A percentile compares a stretch with the other conserved stretches of the same genome.
Evolutionary conservation across 2,888 invertebrate genomes (phyloP).

Genomic region (Gerris lacustris): DNA sequence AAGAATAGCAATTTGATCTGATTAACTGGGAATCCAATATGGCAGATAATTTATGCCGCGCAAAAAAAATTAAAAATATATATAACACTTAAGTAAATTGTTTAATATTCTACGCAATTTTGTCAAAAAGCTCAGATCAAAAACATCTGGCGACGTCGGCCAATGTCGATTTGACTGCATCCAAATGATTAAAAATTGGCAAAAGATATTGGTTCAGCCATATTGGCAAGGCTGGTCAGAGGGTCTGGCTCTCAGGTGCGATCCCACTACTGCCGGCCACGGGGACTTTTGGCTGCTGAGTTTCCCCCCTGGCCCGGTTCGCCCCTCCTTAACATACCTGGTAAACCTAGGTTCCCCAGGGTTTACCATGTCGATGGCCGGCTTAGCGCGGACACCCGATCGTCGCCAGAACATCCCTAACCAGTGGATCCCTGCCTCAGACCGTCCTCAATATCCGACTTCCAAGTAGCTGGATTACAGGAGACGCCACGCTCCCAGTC

Average conservation of each 20-base stretch:
- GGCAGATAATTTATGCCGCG: too few relatives aligned
- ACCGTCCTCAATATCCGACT: conserved; percentile 80
- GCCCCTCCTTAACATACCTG: conserved; percentile 95
- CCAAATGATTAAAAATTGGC: background rate
- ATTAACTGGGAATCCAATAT: too few relatives aligned
- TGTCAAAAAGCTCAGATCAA: too few relatives aligned
- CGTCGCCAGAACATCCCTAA: conserved; percentile 55
- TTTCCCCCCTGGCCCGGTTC: conserved; percentile 98
- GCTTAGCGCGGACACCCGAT: conserved; percentile 94
- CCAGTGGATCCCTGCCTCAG: conserved; percentile 75
- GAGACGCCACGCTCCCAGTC: conserved; percentile 67
- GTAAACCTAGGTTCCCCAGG: conserved; percentile 67
- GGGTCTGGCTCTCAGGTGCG: conserved; percentile 90
- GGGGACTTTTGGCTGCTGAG: conserved; percentile 99
- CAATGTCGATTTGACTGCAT: too few relatives aligned
- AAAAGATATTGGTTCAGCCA: conserved; percentile 48
- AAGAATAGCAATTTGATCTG: too few relatives aligned
- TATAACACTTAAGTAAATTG: too few relatives aligned
- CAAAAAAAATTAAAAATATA: too few relatives aligned
- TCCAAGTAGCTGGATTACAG: conserved; percentile 97
- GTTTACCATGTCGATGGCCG: conserved; percentile 89
- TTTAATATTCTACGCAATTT: too few relatives aligned
- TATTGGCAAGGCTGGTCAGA: conserved; percentile 75
- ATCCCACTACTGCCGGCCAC: conserved; percentile 97
- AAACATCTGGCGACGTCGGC: too few relatives aligned